A percentile compares a stretch with the other conserved stretches of the same genome.
These are phyloP conservation scores for Microcebus ravelobensis DNA, from an alignment of 2,113 vertebrate species.

Conservation along the genomic window DNA sequence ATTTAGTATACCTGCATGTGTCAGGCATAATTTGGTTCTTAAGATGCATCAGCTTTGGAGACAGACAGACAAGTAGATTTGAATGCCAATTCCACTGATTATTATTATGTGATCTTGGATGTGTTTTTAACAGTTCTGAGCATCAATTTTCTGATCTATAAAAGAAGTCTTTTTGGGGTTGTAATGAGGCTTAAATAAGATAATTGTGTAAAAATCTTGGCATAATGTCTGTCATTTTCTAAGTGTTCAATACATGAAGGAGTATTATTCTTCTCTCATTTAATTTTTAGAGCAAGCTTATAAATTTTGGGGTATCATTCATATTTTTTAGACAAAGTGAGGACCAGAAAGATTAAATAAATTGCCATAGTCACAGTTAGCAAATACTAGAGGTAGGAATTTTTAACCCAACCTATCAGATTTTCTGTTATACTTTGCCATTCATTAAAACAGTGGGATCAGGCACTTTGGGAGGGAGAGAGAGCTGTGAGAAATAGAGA, in stretches of 20 bases:
- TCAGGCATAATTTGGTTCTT: background rate
- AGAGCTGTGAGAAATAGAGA: background rate
- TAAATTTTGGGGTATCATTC: background rate
- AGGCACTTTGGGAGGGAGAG: background rate
- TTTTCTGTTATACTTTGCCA: background rate
- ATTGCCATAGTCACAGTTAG: background rate
- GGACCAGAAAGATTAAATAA: background rate
- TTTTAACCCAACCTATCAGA: background rate
- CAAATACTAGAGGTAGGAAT: background rate
- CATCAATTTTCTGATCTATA: background rate
- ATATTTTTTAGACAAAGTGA: conserved; percentile 27
- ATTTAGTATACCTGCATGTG: background rate
- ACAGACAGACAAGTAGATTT: background rate
- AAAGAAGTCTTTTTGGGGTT: background rate
- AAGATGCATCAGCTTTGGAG: background rate
- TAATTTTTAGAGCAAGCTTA: conserved; percentile 26
- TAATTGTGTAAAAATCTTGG: conserved; percentile 5
- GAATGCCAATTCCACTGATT: background rate
- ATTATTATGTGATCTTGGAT: background rate
- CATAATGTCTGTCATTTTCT: background rate
- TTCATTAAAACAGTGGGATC: background rate
- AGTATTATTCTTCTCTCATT: background rate
- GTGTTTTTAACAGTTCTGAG: background rate
- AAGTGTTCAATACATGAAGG: background rate
- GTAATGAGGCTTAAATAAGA: background rate